A percentile compares a stretch with the other conserved stretches of the same genome.
Conservation (phyloP, 2,888 invertebrate species). For the Philopedon plagiatum region DNA sequence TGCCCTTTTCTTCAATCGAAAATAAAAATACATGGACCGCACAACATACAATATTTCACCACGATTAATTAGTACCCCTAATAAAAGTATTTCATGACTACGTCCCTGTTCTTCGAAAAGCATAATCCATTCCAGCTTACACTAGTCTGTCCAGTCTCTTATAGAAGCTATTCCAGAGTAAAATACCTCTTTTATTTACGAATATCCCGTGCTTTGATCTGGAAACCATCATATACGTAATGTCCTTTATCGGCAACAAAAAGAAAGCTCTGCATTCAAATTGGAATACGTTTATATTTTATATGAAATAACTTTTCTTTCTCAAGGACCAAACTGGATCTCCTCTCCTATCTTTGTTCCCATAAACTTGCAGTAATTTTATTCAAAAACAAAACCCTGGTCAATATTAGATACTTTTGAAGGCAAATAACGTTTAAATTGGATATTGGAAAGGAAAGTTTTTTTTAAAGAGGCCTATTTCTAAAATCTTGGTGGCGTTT, state of each 20-base stretch:
- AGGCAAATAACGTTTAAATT: conserved; percentile 63
- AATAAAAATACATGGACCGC: too few species aligned
- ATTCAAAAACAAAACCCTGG: conserved; percentile 50
- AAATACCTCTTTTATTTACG: conserved; percentile 36
- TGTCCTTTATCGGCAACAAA: conserved; percentile 48
- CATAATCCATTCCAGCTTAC: neutral
- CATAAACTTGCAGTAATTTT: conserved; percentile 38
- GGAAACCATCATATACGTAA: conserved; percentile 44
- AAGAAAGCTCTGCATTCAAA: conserved; percentile 46
- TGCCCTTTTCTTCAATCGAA: too few species aligned
- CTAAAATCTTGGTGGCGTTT: neutral
- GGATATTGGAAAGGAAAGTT: conserved; percentile 54
- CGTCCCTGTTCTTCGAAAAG: too few species aligned
- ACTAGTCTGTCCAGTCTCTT: conserved; percentile 12
- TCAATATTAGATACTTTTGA: conserved; percentile 62
- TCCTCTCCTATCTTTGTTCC: conserved; percentile 17
- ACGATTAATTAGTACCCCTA: too few species aligned
- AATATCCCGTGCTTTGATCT: conserved; percentile 39
- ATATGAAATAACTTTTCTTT: conserved; percentile 60
- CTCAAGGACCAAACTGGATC: conserved; percentile 23
- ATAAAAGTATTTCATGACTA: too few species aligned
- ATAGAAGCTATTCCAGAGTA: conserved; percentile 35
- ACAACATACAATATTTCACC: too few species aligned
- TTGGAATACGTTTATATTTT: conserved; percentile 59
- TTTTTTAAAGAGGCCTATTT: conserved; percentile 7